Evolutionary conservation across 35 echinoderm and acorn worm species (phyloP).

Genomic region (Apostichopus parvimensis): DNA sequence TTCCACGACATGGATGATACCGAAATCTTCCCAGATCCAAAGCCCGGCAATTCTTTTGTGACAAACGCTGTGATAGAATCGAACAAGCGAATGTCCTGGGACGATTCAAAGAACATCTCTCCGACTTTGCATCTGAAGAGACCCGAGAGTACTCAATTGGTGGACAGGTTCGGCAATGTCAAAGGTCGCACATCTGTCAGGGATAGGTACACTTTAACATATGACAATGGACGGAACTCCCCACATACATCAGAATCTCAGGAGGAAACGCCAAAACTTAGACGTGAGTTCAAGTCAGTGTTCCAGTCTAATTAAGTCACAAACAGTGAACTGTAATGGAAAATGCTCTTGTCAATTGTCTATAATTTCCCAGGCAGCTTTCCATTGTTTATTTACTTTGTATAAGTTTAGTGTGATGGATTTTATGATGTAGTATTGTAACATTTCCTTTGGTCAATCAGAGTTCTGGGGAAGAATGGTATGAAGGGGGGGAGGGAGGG

Average conservation of each 20-base stretch:
- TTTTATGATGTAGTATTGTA: no score
- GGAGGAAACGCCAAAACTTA: conserved; percentile 40
- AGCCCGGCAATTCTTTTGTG: conserved; percentile 20
- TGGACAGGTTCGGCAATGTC: conserved; percentile 79
- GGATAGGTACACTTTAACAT: conserved; percentile 78
- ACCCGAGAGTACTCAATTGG: conserved; percentile 62
- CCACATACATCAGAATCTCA: conserved; percentile 30
- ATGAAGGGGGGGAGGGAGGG: no score
- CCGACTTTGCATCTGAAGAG: conserved; percentile 29
- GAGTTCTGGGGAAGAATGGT: no score
- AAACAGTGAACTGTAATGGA: no score
- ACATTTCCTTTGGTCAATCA: no score
- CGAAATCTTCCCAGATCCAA: conserved; percentile 22
- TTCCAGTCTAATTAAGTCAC: no score
- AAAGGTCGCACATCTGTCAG: conserved; percentile 71
- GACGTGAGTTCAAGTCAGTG: conserved; percentile 18
- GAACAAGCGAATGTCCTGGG: conserved; percentile 10
- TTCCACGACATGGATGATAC: conserved; percentile 62
- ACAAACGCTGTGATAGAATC: conserved; percentile 62
- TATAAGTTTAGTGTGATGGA: no score
- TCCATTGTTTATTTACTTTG: no score
- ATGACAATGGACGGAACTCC: conserved; percentile 51
- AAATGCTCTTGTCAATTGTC: no score
- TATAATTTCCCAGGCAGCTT: no score
- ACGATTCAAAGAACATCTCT: conserved; percentile 1